A percentile compares a stretch with the other conserved stretches of the same genome.
Evolutionary conservation across 2,888 invertebrate species (phyloP).

Genomic region (Morpho deidamia): DNA sequence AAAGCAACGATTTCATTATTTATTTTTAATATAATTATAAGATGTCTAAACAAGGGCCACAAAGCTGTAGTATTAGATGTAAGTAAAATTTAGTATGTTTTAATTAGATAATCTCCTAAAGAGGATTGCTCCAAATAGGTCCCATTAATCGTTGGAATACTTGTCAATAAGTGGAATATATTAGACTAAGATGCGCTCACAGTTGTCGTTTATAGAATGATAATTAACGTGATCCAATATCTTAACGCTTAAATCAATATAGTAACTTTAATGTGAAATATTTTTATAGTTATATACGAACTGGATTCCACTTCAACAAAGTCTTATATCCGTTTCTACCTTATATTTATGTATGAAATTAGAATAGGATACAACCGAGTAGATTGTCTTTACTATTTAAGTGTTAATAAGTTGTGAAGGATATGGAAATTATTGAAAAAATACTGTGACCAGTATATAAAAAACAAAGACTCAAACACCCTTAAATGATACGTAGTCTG

Average conservation of each 20-base stretch:
- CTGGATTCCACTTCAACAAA: not conserved
- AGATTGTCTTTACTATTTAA: not conserved
- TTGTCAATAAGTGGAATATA: not conserved
- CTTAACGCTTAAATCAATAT: not conserved
- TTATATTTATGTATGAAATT: not conserved
- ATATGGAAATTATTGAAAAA: too few species aligned
- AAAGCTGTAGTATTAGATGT: constrained; percentile 11
- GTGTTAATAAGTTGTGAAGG: too few species aligned
- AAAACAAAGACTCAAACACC: too few species aligned
- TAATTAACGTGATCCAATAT: not conserved
- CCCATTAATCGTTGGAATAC: constrained; percentile 6
- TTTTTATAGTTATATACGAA: constrained; percentile 10
- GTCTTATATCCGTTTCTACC: not conserved
- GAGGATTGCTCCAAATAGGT: constrained; percentile 4
- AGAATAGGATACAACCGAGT: not conserved
- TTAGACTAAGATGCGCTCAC: not conserved
- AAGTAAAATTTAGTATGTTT: constrained; percentile 15
- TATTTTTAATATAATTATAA: constrained; percentile 14
- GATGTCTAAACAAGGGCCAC: constrained; percentile 18
- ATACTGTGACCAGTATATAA: too few species aligned
- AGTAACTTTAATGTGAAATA: constrained; percentile 5
- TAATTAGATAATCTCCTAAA: constrained; percentile 9
- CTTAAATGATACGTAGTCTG: too few species aligned
- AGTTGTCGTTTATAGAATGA: not conserved
- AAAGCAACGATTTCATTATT: constrained; percentile 7